Conservation (phyloP, 2,113 vertebrate species). For the Holacanthus passer region DNA sequence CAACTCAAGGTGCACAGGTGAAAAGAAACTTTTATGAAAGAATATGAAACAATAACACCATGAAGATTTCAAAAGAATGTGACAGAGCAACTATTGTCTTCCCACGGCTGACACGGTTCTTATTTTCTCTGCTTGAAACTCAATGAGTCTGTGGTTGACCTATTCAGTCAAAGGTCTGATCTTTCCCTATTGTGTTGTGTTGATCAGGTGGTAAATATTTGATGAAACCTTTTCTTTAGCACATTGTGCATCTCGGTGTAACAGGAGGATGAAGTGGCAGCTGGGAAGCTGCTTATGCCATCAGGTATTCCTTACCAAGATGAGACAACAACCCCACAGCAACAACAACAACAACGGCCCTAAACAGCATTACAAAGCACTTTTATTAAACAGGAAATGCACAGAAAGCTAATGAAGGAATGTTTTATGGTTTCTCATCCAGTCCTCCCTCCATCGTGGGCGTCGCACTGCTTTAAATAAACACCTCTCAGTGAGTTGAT, state of each 20-base stretch:
- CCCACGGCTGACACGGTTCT: constrained; percentile 47
- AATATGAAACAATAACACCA: not conserved
- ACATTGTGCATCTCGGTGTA: constrained; percentile 77
- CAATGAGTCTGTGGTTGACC: constrained; percentile 67
- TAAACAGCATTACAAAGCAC: constrained; percentile 40
- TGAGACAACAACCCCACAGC: constrained; percentile 55
- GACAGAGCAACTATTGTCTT: constrained; percentile 25
- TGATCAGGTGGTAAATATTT: constrained; percentile 90
- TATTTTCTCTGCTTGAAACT: constrained; percentile 69
- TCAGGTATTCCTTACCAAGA: constrained; percentile 79
- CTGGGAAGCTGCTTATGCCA: constrained; percentile 83
- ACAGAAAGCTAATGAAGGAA: not conserved
- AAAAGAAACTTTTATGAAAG: not conserved
- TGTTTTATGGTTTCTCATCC: not conserved
- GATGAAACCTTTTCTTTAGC: constrained; percentile 84
- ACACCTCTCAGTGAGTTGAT: constrained; percentile 17
- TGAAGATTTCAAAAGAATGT: not conserved
- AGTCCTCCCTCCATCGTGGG: not conserved
- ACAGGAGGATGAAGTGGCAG: constrained; percentile 84
- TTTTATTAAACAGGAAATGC: constrained; percentile 1
- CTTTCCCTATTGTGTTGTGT: constrained; percentile 78
- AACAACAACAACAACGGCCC: too few relatives aligned
- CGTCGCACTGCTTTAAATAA: constrained; percentile 15
- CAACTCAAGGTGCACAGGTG: not conserved
- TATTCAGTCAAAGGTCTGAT: constrained; percentile 82